phyloP scores from a whole-genome alignment of 2,113 vertebrate species.

The Peromyscus polionotus region DNA sequence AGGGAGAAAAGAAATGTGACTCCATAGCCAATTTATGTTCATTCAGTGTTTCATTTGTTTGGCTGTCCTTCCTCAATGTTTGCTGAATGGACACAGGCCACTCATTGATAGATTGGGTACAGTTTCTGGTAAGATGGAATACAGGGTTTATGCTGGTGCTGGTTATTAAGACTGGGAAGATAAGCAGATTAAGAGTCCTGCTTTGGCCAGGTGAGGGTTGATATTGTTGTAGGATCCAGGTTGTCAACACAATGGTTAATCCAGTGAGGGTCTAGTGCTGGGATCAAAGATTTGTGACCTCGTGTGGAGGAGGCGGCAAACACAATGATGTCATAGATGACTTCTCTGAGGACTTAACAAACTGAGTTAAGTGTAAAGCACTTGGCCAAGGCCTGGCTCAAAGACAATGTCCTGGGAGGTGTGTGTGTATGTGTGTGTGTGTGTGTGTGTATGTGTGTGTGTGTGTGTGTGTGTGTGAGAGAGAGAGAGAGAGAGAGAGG shows the following conservation, averaged over 20 bases:
- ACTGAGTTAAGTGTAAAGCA: neutral
- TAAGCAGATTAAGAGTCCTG: neutral
- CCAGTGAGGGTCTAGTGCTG: neutral
- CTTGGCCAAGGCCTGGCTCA: neutral
- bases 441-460: neutral
- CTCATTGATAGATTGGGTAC: neutral
- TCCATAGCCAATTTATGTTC: neutral
- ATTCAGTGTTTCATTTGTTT: neutral
- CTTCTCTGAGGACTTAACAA: neutral
- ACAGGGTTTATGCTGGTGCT: neutral
- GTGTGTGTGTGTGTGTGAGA: no score
- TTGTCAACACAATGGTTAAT: no score
- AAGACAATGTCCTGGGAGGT: neutral
- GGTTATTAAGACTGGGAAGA: neutral
- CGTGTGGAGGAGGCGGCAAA: neutral
- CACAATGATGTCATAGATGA: neutral
- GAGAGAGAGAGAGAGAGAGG: no score
- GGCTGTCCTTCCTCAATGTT: neutral
- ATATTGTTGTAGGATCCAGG: neutral
- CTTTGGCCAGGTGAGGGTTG: neutral
- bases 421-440: neutral
- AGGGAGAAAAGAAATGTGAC: neutral
- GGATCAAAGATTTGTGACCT: neutral
- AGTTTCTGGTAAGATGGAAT: neutral
- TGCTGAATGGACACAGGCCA: no score